Percentiles rank a stretch among this genome's conserved stretches.
These are phyloP conservation scores for Sarcophaga caerulescens DNA, from an alignment of 2,888 invertebrate genomes.

Conservation along the genomic window DNA sequence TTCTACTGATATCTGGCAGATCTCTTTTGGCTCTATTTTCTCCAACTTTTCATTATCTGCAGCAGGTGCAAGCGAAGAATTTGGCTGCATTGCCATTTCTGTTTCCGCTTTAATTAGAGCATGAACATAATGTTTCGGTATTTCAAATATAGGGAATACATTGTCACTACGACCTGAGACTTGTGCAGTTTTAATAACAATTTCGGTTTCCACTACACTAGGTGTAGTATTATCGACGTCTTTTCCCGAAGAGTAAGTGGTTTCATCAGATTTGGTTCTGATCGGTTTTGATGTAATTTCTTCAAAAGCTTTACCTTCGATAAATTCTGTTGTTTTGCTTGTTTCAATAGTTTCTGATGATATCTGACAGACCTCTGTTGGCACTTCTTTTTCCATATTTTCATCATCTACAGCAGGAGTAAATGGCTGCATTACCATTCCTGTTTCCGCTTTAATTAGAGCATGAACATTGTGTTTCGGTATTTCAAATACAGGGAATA, in stretches of 20 bases:
- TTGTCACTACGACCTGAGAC: too few species aligned
- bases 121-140: slow-evolving; percentile 48
- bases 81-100: slow-evolving; percentile 1
- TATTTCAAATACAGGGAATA: slow-evolving; percentile 48
- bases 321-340: not conserved
- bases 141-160: slow-evolving; percentile 44
- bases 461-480: slow-evolving; percentile 43
- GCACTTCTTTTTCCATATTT: slow-evolving; percentile 71
- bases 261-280: too few species aligned
- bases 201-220: not conserved
- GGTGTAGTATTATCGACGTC: not conserved
- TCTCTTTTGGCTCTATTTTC: slow-evolving; percentile 27
- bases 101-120: slow-evolving; percentile 16
- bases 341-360: not conserved
- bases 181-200: slow-evolving; percentile 14
- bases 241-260: slow-evolving; percentile 27
- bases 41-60: slow-evolving; percentile 70
- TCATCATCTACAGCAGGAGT: too few species aligned
- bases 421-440: not conserved
- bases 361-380: not conserved
- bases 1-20: not conserved
- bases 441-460: slow-evolving; percentile 8
- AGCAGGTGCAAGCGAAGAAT: too few species aligned
- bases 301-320: too few species aligned
- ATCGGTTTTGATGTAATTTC: too few species aligned